Evolutionary conservation across 2,888 invertebrate species (phyloP), one percentile per base, ranked within the genome.

Genomic region (Drosophila stalkeri): DNA sequence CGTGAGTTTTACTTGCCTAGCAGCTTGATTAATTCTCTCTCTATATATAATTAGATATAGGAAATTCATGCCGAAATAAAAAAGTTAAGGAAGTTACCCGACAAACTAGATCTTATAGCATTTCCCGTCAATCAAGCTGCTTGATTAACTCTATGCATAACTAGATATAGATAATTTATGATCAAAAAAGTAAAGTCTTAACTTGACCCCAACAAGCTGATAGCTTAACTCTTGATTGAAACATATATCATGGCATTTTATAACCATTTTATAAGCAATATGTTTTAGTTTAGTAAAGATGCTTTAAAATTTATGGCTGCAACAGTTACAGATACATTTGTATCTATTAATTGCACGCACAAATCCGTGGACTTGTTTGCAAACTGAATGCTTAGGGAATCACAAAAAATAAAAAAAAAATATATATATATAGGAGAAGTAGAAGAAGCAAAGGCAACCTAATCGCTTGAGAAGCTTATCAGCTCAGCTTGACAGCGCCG

Each of bases 401-500:
- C 54, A 20, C 3, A 33, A 16, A 9, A 37, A 37, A 37, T 2
- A 11, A 11, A 4, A 14, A 1, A 37, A 37, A n/a, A n/a, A n/a
- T n/a, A n/a, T n/a, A n/a, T n/a, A n/a, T n/a, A n/a, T n/a, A 37
- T 37, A 20, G 35, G n/a, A 27, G n/a, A 31, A 46, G 23, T 4
- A 20, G 52, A 1, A n/a, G 16, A 44, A 14, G 44, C 44, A 12
- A 18, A 20, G 16, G 31, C 33, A 84, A 69, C 71, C 46, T 63
- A 72, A 76, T 72, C 76, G 59, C 39, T 49, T 64, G 46, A 55
- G 49, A 18, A 18, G 64, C 75, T 77, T 80, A 77, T 75, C 80
- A 62, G 80, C 62, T 67, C 63, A 64, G 71, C 59, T 54, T 77
- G 66, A 75, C 77, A 66, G 64, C 35, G 33, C 11, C 39, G 47